Evolutionary conservation across 2,888 invertebrate species (phyloP), one percentile per base, ranked within the genome.

Genomic region (Drosophila suboccidentalis): DNA sequence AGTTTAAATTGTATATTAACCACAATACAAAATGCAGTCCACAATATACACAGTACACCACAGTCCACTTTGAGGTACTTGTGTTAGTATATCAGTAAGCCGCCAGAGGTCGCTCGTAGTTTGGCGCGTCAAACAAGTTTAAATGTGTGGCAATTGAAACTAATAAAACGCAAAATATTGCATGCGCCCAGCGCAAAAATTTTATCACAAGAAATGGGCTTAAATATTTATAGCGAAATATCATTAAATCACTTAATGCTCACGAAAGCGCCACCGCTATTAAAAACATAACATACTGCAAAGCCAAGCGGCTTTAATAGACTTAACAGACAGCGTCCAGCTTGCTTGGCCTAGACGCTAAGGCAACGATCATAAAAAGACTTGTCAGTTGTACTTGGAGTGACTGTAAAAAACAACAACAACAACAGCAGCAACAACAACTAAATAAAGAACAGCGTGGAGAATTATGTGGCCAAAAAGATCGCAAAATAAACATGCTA

Each of bases 401-500:
- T 53, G 49, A 57, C 53, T 72, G 58, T 64, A 58, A 66, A 60
- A 51, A 39, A 11, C 34, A 34, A 60, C 39, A 54, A 41, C 44
- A 61, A 38, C 43, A 55, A 51, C 46, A 61, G 39, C 26, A 47
- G 26, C 43, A 71, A 69, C 50, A 39, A 26, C 10, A 58, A 19
- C 34, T 43, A 26, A 29, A 49, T 39, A 74, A 64, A 54, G 34
- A 39, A 64, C 62, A 34, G 49, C 57, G 26, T 60, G 50, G 43
- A 63, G 70, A 77, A 77, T 73, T 77, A 73, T 74, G 61, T 78
- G 74, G n/a, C 66, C 68, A 50, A 74, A 77, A 63, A 80, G 73
- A 87, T 81, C 81, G 75, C 74, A 60, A 87, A 78, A 73, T 84
- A 79, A 85, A 85, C 89, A 90, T 85, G 89, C 80, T 76, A 89